These are phyloP conservation scores for Columba janthina DNA, from an alignment of 2,113 vertebrate genomes.

Conservation along the genomic window DNA sequence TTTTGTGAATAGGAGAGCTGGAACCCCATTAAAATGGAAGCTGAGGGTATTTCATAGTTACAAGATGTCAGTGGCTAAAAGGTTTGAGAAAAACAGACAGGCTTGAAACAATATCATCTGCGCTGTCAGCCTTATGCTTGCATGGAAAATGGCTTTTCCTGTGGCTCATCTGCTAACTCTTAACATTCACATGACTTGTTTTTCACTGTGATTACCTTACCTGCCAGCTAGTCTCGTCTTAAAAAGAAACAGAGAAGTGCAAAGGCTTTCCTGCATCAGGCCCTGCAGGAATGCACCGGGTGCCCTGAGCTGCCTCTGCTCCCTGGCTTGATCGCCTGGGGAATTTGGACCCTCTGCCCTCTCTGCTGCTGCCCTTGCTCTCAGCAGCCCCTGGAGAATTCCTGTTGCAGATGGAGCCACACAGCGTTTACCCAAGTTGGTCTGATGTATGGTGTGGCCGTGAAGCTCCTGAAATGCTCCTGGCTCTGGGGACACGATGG, in stretches of 20 bases:
- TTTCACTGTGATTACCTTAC: neutral
- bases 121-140: neutral
- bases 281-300: neutral
- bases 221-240: neutral
- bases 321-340: neutral
- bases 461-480: neutral
- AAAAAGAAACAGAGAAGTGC: neutral
- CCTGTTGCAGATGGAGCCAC: neutral
- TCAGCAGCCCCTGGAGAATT: neutral
- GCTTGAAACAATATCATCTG: neutral
- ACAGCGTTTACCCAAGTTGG: neutral
- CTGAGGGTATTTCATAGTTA: neutral
- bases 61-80: neutral
- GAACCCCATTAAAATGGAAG: neutral
- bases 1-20: neutral
- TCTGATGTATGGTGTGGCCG: fast-evolving
- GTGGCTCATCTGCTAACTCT: slow-evolving; percentile 33
- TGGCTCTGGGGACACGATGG: neutral
- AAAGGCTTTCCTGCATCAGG: neutral
- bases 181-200: slow-evolving; percentile 23
- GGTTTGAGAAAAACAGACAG: slow-evolving; percentile 8
- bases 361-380: neutral
- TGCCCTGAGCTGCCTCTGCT: neutral
- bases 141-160: neutral
- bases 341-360: neutral